Evolutionary conservation across 2,888 invertebrate species (phyloP), one percentile per base, ranked within the genome.

Genomic region (Agriotes lineatus): DNA sequence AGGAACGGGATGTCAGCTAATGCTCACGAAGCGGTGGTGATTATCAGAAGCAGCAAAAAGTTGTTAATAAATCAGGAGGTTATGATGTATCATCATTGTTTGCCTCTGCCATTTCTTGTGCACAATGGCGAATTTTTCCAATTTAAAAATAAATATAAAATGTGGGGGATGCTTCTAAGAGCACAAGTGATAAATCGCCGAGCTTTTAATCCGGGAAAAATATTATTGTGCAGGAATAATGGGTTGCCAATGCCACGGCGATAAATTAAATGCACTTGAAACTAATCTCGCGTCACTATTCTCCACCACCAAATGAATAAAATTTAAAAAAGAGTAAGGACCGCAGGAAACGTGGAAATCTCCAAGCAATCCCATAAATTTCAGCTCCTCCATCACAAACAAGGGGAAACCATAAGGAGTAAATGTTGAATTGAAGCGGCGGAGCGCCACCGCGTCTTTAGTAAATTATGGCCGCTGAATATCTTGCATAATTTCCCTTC

Each of bases 1-100:
- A 45, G 56, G 63, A 70, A 70, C 67, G 64, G 56, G 61, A 60
- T 62, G 56, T 64, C 69, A 59, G 48, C 48, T 48, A 48, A 48
- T 48, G 48, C 48, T 48, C 48, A 48, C 22, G 48, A 48, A 48
- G 20, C 12, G 62, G 74, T 72, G 76, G 81, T 80, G 81, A 81
- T 82, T 82, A 82, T 80, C 80, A 79, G 78, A 78, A 33, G 39
- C 79, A 70, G 80, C 82, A 82, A 82, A 81, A 82, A 82, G 82
- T 82, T 76, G 82, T 80, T 82, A 81, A 81, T 82, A 82, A 82
- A 82, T 82, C 80, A 79, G 76, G 72, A 76, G 78, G 77, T 77
- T 78, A 48, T 67, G 57, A 45, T 62, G 48, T 48, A 48, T 57
- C 61, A 79, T 81, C 79, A 76, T 78, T 78, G 76, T 75, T 76